Evolutionary conservation across 2,888 invertebrate genomes (phyloP).

Genomic region (Polydesmus complanatus): DNA sequence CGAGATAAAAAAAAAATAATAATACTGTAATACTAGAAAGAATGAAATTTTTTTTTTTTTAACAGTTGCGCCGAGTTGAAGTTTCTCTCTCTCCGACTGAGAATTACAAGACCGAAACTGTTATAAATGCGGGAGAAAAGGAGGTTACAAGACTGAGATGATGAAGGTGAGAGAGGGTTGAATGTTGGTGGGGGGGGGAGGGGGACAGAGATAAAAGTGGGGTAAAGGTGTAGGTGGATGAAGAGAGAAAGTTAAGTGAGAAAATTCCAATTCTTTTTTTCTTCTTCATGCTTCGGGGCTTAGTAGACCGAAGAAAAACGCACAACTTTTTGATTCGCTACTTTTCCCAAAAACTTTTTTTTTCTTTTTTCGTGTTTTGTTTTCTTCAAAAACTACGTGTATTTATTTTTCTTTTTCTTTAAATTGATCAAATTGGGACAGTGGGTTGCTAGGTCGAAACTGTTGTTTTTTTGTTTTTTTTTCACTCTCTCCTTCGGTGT

Average conservation of each 20-base stretch:
- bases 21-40: neutral
- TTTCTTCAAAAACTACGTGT: neutral
- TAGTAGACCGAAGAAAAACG: neutral
- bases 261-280: neutral
- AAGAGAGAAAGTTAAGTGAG: neutral
- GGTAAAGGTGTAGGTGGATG: neutral
- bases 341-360: neutral
- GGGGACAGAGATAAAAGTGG: neutral
- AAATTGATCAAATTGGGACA: neutral
- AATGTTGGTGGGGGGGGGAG: no score
- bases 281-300: neutral
- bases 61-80: no score
- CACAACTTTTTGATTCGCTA: neutral
- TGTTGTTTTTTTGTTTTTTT: no score
- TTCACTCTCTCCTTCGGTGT: no score
- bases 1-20: no score
- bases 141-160: neutral
- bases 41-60: no score
- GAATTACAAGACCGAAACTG: neutral
- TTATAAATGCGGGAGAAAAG: neutral
- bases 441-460: neutral
- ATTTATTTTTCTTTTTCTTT: neutral
- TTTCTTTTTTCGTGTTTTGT: no score
- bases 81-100: neutral
- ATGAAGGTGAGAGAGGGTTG: neutral